Evolutionary conservation across 1,140 invertebrate genomes (phyloP).

Genomic region (Calycopis cecrops): DNA sequence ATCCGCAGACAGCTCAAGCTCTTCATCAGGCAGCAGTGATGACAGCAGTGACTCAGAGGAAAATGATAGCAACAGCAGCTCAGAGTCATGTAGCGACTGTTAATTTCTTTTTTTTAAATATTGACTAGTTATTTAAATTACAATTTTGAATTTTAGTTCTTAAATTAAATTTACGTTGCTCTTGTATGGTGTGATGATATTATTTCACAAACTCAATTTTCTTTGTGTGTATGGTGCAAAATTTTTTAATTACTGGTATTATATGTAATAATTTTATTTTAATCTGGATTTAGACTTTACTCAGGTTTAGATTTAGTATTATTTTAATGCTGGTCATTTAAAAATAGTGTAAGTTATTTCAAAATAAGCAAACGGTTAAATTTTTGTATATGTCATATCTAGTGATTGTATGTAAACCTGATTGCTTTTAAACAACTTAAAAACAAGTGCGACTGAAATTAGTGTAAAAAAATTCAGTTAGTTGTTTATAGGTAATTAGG

Average conservation of each 20-base stretch:
- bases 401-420: conserved; percentile 33
- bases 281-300: conserved; percentile 5
- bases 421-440: conserved; percentile 43
- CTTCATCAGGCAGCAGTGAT: conserved; percentile 42
- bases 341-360: conserved; percentile 23
- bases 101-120: conserved; percentile 14
- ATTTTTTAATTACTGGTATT: too few species aligned
- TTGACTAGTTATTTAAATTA: conserved; percentile 3
- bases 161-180: too few species aligned
- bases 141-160: not conserved
- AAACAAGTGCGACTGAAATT: conserved; percentile 23
- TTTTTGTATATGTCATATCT: conserved; percentile 11
- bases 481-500: conserved; percentile 42
- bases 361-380: not conserved
- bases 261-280: conserved; percentile 7
- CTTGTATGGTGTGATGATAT: too few species aligned
- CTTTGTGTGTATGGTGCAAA: too few species aligned
- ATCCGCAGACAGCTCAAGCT: conserved; percentile 37
- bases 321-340: conserved; percentile 45
- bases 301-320: conserved; percentile 10
- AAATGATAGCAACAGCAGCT: conserved; percentile 46
- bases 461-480: conserved; percentile 22
- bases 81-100: conserved; percentile 48
- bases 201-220: too few species aligned
- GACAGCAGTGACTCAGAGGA: conserved; percentile 55